phyloP scores from a whole-genome alignment of 37 sponge, comb jelly and placozoan species.

The Hormiphora californensis region DNA sequence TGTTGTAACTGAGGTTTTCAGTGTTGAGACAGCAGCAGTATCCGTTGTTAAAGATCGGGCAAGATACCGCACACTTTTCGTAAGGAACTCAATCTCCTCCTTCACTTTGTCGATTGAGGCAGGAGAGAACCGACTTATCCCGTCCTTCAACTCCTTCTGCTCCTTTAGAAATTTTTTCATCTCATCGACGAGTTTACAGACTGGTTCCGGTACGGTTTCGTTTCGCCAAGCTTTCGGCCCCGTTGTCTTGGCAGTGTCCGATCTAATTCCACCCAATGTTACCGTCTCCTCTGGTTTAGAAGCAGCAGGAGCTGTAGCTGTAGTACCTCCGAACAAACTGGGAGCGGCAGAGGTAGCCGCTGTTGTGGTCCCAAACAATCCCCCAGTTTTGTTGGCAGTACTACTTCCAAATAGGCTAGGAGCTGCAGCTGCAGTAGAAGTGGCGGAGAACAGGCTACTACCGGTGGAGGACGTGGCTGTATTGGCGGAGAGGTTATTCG shows the following conservation, averaged over 20 bases:
- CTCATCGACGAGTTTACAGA: conserved; percentile 27
- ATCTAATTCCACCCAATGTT: conserved; percentile 34
- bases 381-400: neutral
- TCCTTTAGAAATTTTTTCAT: conserved; percentile 54
- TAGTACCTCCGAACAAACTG: neutral
- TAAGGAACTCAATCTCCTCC: conserved; percentile 39
- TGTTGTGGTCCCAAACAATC: no score
- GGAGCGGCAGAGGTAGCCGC: no score
- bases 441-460: no score
- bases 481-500: neutral
- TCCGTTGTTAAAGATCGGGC: conserved; percentile 21
- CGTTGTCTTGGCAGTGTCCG: conserved; percentile 20
- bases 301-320: conserved; percentile 6
- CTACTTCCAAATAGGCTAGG: neutral
- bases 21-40: conserved; percentile 7
- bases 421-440: neutral
- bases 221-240: conserved; percentile 53
- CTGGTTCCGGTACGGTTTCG: conserved; percentile 37
- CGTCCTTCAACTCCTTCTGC: conserved; percentile 50
- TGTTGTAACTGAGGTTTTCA: conserved; percentile 21
- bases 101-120: conserved; percentile 47
- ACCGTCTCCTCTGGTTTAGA: neutral
- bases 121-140: conserved; percentile 39
- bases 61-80: conserved; percentile 1
- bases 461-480: no score